phyloP scores from a whole-genome alignment of 1,140 invertebrate species.

The Cherax destructor region DNA sequence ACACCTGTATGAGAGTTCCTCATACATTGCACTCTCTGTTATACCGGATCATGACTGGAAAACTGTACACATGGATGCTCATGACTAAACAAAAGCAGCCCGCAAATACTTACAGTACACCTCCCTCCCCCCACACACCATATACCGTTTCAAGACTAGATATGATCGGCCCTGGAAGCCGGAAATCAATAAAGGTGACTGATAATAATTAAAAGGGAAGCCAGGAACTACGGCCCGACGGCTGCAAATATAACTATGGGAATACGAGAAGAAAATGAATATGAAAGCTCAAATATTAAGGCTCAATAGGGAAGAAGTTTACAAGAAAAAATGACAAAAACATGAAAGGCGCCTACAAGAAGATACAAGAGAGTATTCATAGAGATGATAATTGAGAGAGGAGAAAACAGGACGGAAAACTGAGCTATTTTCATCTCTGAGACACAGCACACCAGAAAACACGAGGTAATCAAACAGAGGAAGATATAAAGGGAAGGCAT shows the following conservation, averaged over 20 bases:
- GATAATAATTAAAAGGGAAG: not conserved
- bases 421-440: not conserved
- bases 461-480: not conserved
- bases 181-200: not conserved
- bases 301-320: not conserved
- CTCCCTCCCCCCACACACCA: no score
- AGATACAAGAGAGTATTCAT: not conserved
- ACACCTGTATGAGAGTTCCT: no score
- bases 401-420: not conserved
- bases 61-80: no score
- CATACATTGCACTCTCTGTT: no score
- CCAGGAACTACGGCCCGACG: not conserved
- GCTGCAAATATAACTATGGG: not conserved
- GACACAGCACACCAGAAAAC: not conserved
- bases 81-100: no score
- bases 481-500: not conserved
- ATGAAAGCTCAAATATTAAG: not conserved
- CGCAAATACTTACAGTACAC: no score
- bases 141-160: no score
- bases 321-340: not conserved
- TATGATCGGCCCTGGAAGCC: not conserved
- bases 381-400: not conserved
- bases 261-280: slow-evolving; percentile 10
- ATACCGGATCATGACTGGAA: no score
- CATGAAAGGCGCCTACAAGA: not conserved